phyloP scores from a whole-genome alignment of 30 jellyfish, hydroid and myxozoan species.

The Hydra vulgaris region DNA sequence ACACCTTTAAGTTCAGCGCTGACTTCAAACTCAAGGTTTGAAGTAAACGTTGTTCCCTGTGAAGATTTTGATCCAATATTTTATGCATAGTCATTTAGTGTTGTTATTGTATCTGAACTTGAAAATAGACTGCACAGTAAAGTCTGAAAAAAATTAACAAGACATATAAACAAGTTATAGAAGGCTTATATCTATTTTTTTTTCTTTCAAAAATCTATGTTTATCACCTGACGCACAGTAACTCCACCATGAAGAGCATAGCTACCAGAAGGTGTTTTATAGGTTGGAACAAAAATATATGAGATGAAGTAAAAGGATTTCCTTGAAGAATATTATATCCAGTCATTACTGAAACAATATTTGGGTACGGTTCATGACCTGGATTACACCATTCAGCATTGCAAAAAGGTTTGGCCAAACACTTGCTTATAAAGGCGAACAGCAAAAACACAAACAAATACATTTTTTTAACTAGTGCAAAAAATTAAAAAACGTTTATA shows the following conservation, averaged over 20 bases:
- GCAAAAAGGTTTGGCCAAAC: background rate
- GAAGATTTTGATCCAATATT: background rate
- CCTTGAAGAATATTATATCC: constrained; percentile 46
- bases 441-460: background rate
- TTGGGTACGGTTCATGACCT: constrained; percentile 32
- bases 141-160: background rate
- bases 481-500: background rate
- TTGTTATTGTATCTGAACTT: background rate
- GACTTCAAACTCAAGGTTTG: constrained; percentile 14
- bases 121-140: background rate
- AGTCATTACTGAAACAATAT: constrained; percentile 30
- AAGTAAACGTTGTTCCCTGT: background rate
- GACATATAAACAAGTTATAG: no score
- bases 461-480: background rate
- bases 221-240: background rate
- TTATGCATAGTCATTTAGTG: background rate
- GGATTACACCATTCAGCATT: constrained; percentile 24
- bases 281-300: constrained; percentile 4
- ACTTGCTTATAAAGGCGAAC: background rate
- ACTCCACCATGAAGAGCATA: constrained; percentile 7
- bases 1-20: constrained; percentile 25
- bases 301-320: constrained; percentile 11
- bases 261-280: constrained; percentile 1
- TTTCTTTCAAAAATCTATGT: no score
- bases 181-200: background rate